Evolutionary conservation across 1,140 invertebrate genomes (phyloP), one percentile per base, ranked within the genome.

Genomic region (Neodiprion lecontei): DNA sequence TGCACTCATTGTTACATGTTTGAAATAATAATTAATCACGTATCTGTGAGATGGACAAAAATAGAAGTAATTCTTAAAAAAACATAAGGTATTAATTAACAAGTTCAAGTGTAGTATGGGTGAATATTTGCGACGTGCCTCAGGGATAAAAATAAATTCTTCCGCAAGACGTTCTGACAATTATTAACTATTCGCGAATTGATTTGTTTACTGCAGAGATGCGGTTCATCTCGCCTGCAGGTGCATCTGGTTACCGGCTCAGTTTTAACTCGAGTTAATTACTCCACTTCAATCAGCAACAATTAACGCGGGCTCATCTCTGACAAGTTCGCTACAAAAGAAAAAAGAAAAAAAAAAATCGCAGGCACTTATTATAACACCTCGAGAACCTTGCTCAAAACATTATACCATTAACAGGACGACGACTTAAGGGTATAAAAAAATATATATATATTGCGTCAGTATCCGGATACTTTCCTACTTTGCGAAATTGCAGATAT

Each of bases 251-350:
- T 87, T 87, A 87, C 78, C 85, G 80, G 75, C 68, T 73, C 50
- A 67, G 74, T 81, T 82, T 81, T 49, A 87, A 87, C 79, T 78
- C 69, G 72, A 80, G 83, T 85, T 87, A 86, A 87, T 87, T 79
- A 79, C 77, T 78, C 78, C 79, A 73, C 53, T 61, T 61, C 9
- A 61, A 61, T 61, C 28, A 40, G 28, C 28, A 40, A 40, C 28
- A 40, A 40, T 40, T 40, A 40, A 40, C 28, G 5, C 28, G 28
- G 28, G 28, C 28, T 40, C 28, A 40, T 40, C 28, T 40, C 28
- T 40, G 28, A 40, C 28, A 40, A 40, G 28, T 40, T 40, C 2
- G 28, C 1, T 40, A 40, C 28, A 40, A 40, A 4, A 21, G 0
- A 21, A 21, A 17, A 28, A 40, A 40, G 0, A 21, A 21, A 17